Percentiles rank a stretch among this genome's conserved stretches.
Evolutionary conservation across 1,140 invertebrate genomes (phyloP).

Genomic region (Drosophila obscura): DNA sequence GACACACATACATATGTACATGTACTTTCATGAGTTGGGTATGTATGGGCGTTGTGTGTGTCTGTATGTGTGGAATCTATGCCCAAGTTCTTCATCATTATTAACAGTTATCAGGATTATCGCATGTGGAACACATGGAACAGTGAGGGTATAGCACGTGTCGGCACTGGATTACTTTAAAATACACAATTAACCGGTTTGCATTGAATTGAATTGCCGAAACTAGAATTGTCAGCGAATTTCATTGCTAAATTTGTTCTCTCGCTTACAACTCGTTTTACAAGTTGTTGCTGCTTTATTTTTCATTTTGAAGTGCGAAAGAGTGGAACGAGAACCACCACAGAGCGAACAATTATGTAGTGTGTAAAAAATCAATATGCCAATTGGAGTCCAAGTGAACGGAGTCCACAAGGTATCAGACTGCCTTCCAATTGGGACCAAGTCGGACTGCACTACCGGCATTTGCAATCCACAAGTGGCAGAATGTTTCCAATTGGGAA

Average conservation of each 20-base stretch:
- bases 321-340: slow-evolving; percentile 2
- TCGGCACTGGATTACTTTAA: slow-evolving; percentile 9
- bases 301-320: slow-evolving; percentile 6
- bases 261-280: slow-evolving; percentile 41
- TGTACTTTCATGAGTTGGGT: neutral
- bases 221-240: slow-evolving; percentile 42
- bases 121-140: neutral
- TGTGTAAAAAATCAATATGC: slow-evolving; percentile 42
- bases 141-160: slow-evolving; percentile 22
- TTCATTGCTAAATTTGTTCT: neutral
- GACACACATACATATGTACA: neutral
- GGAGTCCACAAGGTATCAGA: neutral
- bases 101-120: slow-evolving; percentile 4
- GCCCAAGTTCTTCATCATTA: neutral
- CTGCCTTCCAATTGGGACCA: slow-evolving; percentile 13
- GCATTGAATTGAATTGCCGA: slow-evolving; percentile 25
- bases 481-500: neutral
- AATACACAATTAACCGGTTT: slow-evolving; percentile 60
- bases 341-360: neutral
- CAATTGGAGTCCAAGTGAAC: slow-evolving; percentile 1
- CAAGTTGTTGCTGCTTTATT: slow-evolving; percentile 16
- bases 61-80: neutral
- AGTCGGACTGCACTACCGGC: too few relatives aligned
- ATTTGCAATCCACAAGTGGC: neutral
- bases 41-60: neutral